Conservation (phyloP, 1,140 invertebrate species). For the Cydia strobilella region DNA sequence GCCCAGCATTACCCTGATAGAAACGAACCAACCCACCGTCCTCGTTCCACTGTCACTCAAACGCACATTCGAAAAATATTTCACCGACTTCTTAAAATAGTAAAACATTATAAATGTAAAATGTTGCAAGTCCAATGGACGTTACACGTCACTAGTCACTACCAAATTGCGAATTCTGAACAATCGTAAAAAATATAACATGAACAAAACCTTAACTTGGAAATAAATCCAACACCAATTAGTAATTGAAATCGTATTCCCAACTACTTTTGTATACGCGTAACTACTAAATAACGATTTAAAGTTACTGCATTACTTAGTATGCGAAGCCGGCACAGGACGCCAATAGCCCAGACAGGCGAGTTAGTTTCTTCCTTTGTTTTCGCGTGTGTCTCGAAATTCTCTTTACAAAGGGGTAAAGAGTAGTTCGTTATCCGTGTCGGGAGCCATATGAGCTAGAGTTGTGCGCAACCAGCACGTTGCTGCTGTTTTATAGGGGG, state of each 20-base stretch:
- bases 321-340: slow-evolving; percentile 7
- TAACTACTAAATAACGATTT: slow-evolving; percentile 10
- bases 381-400: slow-evolving; percentile 26
- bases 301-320: slow-evolving; percentile 21
- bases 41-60: too few species aligned
- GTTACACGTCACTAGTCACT: not conserved
- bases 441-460: slow-evolving; percentile 3
- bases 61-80: too few species aligned
- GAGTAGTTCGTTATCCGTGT: slow-evolving; percentile 15
- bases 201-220: not conserved
- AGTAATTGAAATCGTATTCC: slow-evolving; percentile 9
- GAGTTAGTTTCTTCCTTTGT: slow-evolving; percentile 17
- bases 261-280: slow-evolving; percentile 9
- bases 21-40: too few species aligned
- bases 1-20: too few species aligned
- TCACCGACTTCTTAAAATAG: too few species aligned
- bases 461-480: slow-evolving; percentile 32
- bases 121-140: not conserved
- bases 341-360: slow-evolving; percentile 12
- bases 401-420: slow-evolving; percentile 12
- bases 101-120: too few species aligned
- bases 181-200: not conserved
- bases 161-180: not conserved
- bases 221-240: slow-evolving; percentile 10
- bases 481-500: slow-evolving; percentile 54